Conservation (phyloP, 1,140 invertebrate species). For the Grapholita molesta region DNA sequence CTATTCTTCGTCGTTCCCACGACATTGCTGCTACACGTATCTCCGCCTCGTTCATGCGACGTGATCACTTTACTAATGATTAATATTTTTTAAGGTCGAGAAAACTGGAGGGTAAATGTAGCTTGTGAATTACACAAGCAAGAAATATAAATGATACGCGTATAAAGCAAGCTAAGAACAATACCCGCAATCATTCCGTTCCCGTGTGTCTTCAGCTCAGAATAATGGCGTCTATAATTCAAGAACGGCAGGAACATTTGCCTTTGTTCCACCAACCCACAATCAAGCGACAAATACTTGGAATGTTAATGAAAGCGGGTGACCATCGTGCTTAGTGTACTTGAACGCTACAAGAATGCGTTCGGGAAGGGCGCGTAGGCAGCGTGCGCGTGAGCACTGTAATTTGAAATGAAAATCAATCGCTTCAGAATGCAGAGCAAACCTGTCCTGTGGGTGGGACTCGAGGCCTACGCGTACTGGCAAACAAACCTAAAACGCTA, state of each 20-base stretch:
- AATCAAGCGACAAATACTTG: constrained; percentile 20
- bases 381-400: constrained; percentile 36
- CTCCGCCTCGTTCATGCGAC: constrained; percentile 55
- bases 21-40: constrained; percentile 48
- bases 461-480: constrained; percentile 49
- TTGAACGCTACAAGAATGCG: constrained; percentile 49
- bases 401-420: constrained; percentile 75
- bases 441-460: constrained; percentile 64
- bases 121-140: background rate
- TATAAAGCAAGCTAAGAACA: constrained; percentile 24
- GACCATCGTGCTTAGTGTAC: constrained; percentile 40
- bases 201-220: constrained; percentile 19
- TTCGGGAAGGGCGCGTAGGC: constrained; percentile 56
- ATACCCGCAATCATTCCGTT: constrained; percentile 19
- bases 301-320: constrained; percentile 42
- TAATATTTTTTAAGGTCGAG: constrained; percentile 48
- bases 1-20: constrained; percentile 69
- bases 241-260: constrained; percentile 7
- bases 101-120: constrained; percentile 29
- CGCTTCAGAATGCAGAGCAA: constrained; percentile 54
- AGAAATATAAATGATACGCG: constrained; percentile 6
- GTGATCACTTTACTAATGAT: constrained; percentile 66
- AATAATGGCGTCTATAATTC: constrained; percentile 13
- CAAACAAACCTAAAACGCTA: constrained; percentile 36
- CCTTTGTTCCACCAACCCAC: background rate